Conservation (phyloP, 1,140 invertebrate genomes). For the Drosophila elegans region DNA sequence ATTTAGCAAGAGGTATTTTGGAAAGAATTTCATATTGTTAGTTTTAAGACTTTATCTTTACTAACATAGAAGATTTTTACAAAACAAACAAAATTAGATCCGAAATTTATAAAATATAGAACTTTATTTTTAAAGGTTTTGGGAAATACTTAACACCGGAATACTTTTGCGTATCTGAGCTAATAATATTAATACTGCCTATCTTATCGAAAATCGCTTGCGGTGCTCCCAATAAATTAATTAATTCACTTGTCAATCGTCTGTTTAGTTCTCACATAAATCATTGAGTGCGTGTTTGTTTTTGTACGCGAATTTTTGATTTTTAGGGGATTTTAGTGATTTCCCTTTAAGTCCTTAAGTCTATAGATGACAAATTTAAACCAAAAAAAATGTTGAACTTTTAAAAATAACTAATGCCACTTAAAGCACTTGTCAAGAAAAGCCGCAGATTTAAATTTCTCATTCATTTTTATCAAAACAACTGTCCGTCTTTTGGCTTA, state of each 20-base stretch:
- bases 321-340: background rate
- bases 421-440: background rate
- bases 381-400: background rate
- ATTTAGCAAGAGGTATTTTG: background rate
- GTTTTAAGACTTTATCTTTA: too few relatives aligned
- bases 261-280: conserved; percentile 3
- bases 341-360: background rate
- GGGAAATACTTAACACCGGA: too few relatives aligned
- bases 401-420: background rate
- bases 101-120: too few relatives aligned
- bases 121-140: too few relatives aligned
- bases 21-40: too few relatives aligned
- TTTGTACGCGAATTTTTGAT: background rate
- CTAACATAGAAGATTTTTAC: too few relatives aligned
- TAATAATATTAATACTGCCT: background rate
- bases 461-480: conserved; percentile 1
- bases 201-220: background rate
- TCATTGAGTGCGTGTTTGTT: background rate
- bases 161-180: too few relatives aligned
- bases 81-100: too few relatives aligned
- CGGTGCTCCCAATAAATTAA: background rate
- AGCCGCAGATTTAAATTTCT: background rate
- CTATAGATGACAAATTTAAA: background rate
- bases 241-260: conserved; percentile 1
- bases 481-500: background rate